phyloP scores from a whole-genome alignment of 1,140 invertebrate genomes.

The Drosophila takahashii region DNA sequence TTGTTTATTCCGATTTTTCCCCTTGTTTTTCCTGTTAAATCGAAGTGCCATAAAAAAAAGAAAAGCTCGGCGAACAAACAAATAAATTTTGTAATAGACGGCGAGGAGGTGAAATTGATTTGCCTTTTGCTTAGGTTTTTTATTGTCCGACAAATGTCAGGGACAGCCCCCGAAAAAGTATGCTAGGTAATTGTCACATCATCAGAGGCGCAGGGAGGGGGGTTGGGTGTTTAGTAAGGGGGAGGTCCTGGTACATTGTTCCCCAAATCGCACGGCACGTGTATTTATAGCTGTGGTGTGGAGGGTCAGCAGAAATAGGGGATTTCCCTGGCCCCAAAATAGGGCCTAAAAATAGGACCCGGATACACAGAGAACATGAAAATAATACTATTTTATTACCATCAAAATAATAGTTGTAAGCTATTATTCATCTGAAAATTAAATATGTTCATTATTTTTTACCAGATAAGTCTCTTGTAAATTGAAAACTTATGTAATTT shows the following conservation, averaged over 20 bases:
- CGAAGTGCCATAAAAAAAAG: constrained; percentile 49
- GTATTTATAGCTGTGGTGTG: constrained; percentile 52
- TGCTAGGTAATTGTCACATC: constrained; percentile 53
- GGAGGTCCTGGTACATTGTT: neutral
- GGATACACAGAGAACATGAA: neutral
- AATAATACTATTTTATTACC: neutral
- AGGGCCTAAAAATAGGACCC: constrained; percentile 56
- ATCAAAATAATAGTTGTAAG: no score
- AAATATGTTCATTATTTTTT: no score
- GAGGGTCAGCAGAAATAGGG: neutral
- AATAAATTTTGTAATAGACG: constrained; percentile 59
- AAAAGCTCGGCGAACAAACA: constrained; percentile 58
- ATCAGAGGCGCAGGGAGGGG: constrained; percentile 5
- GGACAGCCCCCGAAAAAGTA: constrained; percentile 43
- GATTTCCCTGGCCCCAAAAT: neutral
- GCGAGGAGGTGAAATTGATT: constrained; percentile 56
- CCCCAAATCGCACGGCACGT: constrained; percentile 23
- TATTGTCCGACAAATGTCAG: constrained; percentile 50
- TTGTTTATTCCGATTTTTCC: constrained; percentile 21
- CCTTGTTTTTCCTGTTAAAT: constrained; percentile 33
- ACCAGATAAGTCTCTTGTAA: no score
- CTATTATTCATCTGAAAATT: no score
- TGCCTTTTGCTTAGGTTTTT: constrained; percentile 58
- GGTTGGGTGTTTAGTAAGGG: neutral
- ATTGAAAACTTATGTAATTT: no score